A percentile compares a stretch with the other conserved stretches of the same genome.
These are phyloP conservation scores for Temnothorax longispinosus DNA, from an alignment of 1,140 invertebrate genomes.

Conservation along the genomic window DNA sequence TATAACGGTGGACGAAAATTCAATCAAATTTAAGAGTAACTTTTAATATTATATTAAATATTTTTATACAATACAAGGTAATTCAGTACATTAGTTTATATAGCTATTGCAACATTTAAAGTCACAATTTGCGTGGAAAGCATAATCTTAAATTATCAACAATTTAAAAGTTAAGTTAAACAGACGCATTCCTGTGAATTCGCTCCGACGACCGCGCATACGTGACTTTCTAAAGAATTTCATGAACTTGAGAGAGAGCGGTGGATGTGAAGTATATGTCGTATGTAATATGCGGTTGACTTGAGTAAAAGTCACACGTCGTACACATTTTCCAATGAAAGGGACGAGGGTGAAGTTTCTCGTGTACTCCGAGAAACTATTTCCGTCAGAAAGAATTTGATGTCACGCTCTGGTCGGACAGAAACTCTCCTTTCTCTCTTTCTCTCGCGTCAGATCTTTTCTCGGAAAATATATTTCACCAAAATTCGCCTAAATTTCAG, in stretches of 20 bases:
- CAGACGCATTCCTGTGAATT: conserved; percentile 28
- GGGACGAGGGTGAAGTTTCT: conserved; percentile 51
- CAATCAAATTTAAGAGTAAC: background rate
- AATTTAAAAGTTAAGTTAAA: conserved; percentile 16
- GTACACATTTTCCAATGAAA: conserved; percentile 62
- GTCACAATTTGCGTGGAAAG: background rate
- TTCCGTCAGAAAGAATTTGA: conserved; percentile 61
- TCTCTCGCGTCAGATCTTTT: conserved; percentile 29
- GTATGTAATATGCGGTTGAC: conserved; percentile 50
- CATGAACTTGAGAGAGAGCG: conserved; percentile 33
- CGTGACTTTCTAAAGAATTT: conserved; percentile 56
- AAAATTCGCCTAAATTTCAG: conserved; percentile 57
- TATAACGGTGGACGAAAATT: background rate
- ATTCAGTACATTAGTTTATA: too few relatives aligned
- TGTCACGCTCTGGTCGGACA: conserved; percentile 45
- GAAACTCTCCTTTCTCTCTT: background rate
- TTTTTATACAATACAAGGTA: background rate
- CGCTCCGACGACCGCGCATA: conserved; percentile 13
- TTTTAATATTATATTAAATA: background rate
- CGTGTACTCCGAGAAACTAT: conserved; percentile 53
- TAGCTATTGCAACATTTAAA: too few relatives aligned
- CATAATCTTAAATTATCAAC: conserved; percentile 5
- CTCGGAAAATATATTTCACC: conserved; percentile 49
- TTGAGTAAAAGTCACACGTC: conserved; percentile 61
- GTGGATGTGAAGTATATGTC: conserved; percentile 41